These are phyloP conservation scores for Coptodon rendalli DNA, from an alignment of 2,113 vertebrate species.

Conservation along the genomic window DNA sequence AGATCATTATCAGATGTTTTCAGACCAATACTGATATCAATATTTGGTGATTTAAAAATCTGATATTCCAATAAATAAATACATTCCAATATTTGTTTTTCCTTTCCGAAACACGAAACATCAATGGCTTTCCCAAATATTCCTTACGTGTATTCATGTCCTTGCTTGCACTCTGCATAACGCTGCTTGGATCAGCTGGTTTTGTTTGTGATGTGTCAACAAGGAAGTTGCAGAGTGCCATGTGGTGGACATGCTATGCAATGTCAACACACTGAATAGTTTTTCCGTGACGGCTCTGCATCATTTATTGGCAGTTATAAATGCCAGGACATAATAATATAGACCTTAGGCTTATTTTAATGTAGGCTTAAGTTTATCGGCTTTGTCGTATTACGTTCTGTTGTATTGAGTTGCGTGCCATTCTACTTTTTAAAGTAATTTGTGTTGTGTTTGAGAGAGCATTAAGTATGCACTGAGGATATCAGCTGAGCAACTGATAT, in stretches of 20 bases:
- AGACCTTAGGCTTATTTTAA: background rate
- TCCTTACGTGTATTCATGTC: background rate
- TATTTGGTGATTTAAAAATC: background rate
- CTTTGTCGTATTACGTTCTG: background rate
- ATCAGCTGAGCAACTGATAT: background rate
- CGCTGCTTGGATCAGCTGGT: background rate
- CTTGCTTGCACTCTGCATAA: background rate
- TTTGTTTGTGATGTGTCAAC: background rate
- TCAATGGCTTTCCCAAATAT: background rate
- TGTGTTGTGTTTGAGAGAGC: background rate
- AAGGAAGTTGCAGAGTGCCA: background rate
- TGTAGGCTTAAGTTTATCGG: background rate
- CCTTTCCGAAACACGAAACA: background rate
- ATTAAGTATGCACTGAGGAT: background rate
- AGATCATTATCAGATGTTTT: background rate
- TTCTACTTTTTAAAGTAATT: background rate
- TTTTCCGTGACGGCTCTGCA: accelerated
- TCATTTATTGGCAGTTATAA: background rate
- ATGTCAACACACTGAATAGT: background rate
- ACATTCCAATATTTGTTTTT: background rate
- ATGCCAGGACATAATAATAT: background rate
- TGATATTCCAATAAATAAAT: background rate
- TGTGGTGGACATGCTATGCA: background rate
- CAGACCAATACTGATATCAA: background rate
- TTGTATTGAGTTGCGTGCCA: background rate